Base-by-base conservation (phyloP, 1,140 invertebrate genomes). In the Heliconius hermathena region DNA sequence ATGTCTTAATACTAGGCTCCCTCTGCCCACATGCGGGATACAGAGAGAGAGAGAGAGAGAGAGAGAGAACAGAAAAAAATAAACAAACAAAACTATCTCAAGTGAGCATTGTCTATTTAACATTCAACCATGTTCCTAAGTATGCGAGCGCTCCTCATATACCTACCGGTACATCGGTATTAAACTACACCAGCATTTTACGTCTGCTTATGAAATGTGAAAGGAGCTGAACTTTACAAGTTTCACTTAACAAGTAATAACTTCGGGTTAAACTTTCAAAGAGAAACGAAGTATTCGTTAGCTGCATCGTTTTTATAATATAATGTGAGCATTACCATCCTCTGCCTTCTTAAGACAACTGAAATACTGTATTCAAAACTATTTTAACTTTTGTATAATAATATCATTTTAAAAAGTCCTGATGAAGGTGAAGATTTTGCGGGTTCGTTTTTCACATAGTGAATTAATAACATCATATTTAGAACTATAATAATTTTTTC, bases 221-320 rank as follows among this genome's bases (percentile, higher is more conserved):
- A 73, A 73, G 26, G 2, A 73, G 72, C 71, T 72, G n/a, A 72
- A 72, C 71, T 72, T 41, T 72, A 38, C 60, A 72, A 72, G 71
- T 72, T 72, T 72, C 36, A 72, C 33, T 41, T 72, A 72, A 38
- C 71, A n/a, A 72, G 71, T 41, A 38, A 72, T 41, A 72, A 72
- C 71, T 72, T 22, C 38, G 13, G 33, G 29, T 26, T 72, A 72
- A 72, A 72, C 71, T 72, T 72, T 72, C 71, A 41, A 38, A 72
- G 71, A 20, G 71, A 72, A 72, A 38, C 71, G 41, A 72, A 72
- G 18, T 72, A 72, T 38, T 38, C 71, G 16, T 72, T 72, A 72
- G 8, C 70, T 36, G 13, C 3, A 72, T 72, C 26, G 60, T 29
- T 66, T 66, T 66, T 66, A 26, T 29, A 13, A 1, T 11, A 66